Conservation (phyloP, 1,140 invertebrate genomes). For the Heliconius hermathena region DNA sequence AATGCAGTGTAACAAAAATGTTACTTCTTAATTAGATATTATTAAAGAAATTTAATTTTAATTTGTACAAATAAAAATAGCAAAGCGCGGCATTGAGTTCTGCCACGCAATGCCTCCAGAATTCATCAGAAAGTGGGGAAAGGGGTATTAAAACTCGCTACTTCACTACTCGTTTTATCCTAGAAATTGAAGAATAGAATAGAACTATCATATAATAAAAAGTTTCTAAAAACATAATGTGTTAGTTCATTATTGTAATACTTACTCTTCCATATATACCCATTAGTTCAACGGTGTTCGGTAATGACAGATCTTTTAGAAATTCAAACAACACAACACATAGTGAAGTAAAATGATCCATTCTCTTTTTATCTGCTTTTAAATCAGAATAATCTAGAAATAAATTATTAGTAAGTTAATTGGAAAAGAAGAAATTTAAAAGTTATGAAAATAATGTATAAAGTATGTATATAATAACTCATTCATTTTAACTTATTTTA, state of each 20-base stretch:
- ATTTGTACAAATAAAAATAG: no score
- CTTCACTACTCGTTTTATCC: no score
- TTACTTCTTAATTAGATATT: no score
- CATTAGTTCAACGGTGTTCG: slow-evolving; percentile 90
- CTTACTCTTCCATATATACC: slow-evolving; percentile 91
- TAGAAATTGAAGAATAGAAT: no score
- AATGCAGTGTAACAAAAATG: no score
- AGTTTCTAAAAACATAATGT: neutral
- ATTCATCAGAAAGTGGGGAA: no score
- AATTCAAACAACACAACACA: slow-evolving; percentile 86
- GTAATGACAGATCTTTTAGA: slow-evolving; percentile 84
- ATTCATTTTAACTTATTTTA: no score
- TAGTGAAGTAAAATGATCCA: slow-evolving; percentile 89
- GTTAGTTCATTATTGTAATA: slow-evolving; percentile 25
- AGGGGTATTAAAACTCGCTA: no score
- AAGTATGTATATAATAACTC: neutral
- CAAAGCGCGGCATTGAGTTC: no score
- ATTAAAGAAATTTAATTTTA: no score
- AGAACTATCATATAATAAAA: no score
- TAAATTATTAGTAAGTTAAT: slow-evolving; percentile 19
- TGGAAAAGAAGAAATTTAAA: slow-evolving; percentile 14
- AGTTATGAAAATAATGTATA: neutral
- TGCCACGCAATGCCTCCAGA: no score
- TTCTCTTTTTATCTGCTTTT: slow-evolving; percentile 86
- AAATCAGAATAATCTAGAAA: slow-evolving; percentile 90